These are phyloP conservation scores for Pharmacophagus antenor DNA, from an alignment of 2,888 invertebrate genomes.

Conservation along the genomic window DNA sequence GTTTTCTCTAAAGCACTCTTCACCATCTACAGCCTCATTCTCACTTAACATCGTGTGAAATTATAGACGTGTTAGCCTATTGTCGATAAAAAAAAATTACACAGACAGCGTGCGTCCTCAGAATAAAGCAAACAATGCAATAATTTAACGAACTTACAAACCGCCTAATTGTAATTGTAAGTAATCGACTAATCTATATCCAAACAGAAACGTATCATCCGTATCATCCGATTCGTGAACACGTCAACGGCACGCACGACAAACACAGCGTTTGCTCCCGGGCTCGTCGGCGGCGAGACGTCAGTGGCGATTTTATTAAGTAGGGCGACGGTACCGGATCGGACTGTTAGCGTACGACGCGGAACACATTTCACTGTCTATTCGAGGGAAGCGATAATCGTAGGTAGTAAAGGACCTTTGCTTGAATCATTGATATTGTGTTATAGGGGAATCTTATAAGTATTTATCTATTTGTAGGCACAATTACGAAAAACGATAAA, in stretches of 20 bases:
- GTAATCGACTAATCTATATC: neutral
- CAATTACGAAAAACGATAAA: too few relatives aligned
- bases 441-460: too few relatives aligned
- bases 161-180: neutral
- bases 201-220: conserved; percentile 30
- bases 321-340: conserved; percentile 31
- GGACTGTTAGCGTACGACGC: conserved; percentile 9
- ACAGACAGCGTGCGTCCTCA: too few relatives aligned
- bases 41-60: too few relatives aligned
- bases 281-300: conserved; percentile 30
- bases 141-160: too few relatives aligned
- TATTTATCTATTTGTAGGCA: too few relatives aligned
- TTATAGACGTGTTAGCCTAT: too few relatives aligned
- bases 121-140: too few relatives aligned
- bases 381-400: neutral
- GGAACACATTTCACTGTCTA: neutral
- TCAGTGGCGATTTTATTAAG: conserved; percentile 21
- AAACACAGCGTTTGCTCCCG: conserved; percentile 41
- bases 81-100: too few relatives aligned
- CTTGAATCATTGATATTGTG: too few relatives aligned
- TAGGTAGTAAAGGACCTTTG: neutral
- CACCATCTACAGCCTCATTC: too few relatives aligned
- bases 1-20: too few relatives aligned
- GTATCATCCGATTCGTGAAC: conserved; percentile 40
- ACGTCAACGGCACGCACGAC: conserved; percentile 45